Evolutionary conservation across 1,140 invertebrate species (phyloP), one percentile per base, ranked within the genome.

Genomic region (Pseudomyrmex sp.): DNA sequence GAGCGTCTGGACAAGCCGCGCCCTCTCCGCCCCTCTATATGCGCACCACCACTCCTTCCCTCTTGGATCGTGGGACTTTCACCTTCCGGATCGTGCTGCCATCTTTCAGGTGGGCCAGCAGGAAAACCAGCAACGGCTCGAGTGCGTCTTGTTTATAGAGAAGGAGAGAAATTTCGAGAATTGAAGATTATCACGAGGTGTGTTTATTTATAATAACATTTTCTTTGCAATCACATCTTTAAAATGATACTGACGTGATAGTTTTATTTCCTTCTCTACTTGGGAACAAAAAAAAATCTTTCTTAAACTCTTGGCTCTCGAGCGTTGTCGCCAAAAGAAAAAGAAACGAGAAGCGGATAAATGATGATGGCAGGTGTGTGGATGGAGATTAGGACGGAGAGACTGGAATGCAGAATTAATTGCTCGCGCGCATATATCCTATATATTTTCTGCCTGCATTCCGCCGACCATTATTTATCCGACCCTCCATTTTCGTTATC

Each of bases 11-110:
- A 94, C 93, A 92, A 94, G 93, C 92, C 94, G 93, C 94, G 93
- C 94, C 94, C 93, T 94, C 94, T 94, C 76, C 92, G 91, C 91
- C 93, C 93, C 93, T 94, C 93, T 94, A 94, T 94, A 94, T 94
- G 93, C 92, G 90, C 89, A 91, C 93, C 92, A 91, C 92, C 92
- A 92, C 93, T 94, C 93, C 92, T 92, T 92, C 90, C 88, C 90
- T 90, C 87, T 90, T 90, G 88, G 35, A 87, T 86, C 85, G 66
- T 66, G 91, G 80, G 88, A 94, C 94, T 94, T 94, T 94, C 94
- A 94, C 94, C 91, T 91, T 91, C 93, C 89, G 93, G 80, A 89
- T 84, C 82, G 92, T 94, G 93, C 93, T 94, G 94, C 93, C 93
- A 93, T 82, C 93, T 92, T 89, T 63, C 83, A 83, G 59, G 10